phyloP scores from a whole-genome alignment of 2,888 invertebrate genomes.

The Scaptomyza flava region DNA sequence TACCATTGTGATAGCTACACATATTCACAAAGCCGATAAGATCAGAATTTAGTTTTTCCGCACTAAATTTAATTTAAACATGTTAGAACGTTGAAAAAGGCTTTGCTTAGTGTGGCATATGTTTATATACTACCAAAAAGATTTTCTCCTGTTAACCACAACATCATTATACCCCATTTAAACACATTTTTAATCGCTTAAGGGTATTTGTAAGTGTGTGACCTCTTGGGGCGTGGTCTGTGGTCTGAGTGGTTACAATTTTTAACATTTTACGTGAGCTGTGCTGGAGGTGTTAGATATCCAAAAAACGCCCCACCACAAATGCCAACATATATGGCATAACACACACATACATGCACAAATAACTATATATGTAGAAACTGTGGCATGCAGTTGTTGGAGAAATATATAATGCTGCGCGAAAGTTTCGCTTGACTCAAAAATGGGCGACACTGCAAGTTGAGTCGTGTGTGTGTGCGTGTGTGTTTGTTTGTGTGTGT shows the following conservation, averaged over 20 bases:
- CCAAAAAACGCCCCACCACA: conserved; percentile 6
- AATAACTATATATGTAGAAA: conserved; percentile 12
- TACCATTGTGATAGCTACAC: too few relatives aligned
- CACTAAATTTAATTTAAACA: too few relatives aligned
- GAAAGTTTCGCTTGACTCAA: conserved; percentile 54
- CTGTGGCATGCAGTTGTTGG: conserved; percentile 14
- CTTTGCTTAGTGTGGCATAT: too few relatives aligned
- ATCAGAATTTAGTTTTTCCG: too few relatives aligned
- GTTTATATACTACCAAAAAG: too few relatives aligned
- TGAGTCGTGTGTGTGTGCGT: conserved; percentile 19
- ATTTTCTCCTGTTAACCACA: background rate
- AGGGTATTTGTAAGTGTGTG: conserved; percentile 14
- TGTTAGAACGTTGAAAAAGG: too few relatives aligned
- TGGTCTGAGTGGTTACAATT: conserved; percentile 2
- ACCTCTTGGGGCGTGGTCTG: conserved; percentile 33
- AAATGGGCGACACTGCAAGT: conserved; percentile 67
- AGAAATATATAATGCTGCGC: conserved; percentile 47
- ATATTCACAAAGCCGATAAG: too few relatives aligned
- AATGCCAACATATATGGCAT: background rate
- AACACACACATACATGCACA: conserved; percentile 13
- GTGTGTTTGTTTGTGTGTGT: conserved; percentile 16
- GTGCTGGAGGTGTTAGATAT: conserved; percentile 51
- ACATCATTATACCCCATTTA: background rate
- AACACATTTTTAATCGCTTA: background rate
- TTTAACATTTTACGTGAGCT: conserved; percentile 22